phyloP scores from a whole-genome alignment of 2,113 vertebrate genomes.

The Thymallus thymallus region DNA sequence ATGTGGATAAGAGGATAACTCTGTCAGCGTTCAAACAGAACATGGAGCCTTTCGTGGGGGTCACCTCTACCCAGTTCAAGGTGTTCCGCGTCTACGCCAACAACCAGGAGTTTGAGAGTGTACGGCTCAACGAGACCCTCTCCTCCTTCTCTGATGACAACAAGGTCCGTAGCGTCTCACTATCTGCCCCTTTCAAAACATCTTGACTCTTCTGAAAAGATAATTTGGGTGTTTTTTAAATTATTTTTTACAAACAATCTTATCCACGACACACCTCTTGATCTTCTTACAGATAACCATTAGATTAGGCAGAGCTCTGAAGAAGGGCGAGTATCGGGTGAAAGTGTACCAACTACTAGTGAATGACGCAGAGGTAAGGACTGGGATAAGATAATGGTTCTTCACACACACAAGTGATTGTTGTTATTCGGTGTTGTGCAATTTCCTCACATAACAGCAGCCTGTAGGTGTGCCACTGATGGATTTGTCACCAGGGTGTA shows the following conservation, averaged over 20 bases:
- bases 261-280: too few relatives aligned
- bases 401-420: too few relatives aligned
- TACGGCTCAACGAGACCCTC: conserved; percentile 95
- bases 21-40: conserved; percentile 96
- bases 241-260: conserved; percentile 26
- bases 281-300: conserved; percentile 85
- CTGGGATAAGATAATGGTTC: neutral
- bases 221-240: neutral
- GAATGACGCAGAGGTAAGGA: conserved; percentile 91
- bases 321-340: conserved; percentile 98
- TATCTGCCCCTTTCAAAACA: too few relatives aligned
- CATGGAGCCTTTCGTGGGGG: conserved; percentile 93
- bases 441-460: neutral
- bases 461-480: neutral
- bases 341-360: conserved; percentile 96
- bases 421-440: neutral
- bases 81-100: conserved; percentile 97
- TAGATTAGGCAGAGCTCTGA: conserved; percentile 94
- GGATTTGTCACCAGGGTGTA: too few relatives aligned
- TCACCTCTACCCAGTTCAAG: conserved; percentile 93
- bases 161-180: conserved; percentile 78
- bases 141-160: conserved; percentile 97
- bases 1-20: conserved; percentile 98
- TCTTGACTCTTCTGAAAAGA: too few relatives aligned
- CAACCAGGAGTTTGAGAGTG: conserved; percentile 99